Percentiles rank a stretch among this genome's conserved stretches.
These are phyloP conservation scores for Loris lydekkerianus DNA, from an alignment of 2,797 vertebrate genomes.

Conservation along the genomic window DNA sequence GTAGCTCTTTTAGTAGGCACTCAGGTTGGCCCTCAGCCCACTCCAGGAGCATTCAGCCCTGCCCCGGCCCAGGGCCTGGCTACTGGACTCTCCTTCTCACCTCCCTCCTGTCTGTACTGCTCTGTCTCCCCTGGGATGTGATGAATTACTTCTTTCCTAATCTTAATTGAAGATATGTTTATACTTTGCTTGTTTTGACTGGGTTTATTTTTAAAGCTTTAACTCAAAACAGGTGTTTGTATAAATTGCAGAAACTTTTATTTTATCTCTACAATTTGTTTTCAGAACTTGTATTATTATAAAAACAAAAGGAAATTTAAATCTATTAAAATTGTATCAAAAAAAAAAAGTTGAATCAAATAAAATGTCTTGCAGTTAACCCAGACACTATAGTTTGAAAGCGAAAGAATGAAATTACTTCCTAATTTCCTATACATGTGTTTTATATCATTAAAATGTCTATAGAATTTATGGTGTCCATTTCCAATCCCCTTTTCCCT, in stretches of 20 bases:
- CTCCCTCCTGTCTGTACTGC: neutral
- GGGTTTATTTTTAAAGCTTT: constrained; percentile 57
- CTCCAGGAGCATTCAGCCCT: neutral
- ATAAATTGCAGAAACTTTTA: neutral
- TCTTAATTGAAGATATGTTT: neutral
- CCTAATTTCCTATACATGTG: neutral
- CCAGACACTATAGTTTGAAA: neutral
- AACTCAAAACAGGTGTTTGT: neutral
- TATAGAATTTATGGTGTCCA: neutral
- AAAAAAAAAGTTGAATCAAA: neutral
- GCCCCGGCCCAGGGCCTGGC: no score
- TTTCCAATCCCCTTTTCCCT: neutral
- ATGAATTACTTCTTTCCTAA: neutral
- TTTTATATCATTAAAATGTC: neutral
- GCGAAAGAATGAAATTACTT: neutral
- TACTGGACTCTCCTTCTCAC: neutral
- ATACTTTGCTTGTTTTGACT: neutral
- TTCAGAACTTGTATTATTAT: neutral
- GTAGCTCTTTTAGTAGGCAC: neutral
- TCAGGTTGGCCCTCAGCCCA: neutral
- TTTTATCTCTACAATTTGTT: neutral
- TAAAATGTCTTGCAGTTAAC: constrained; percentile 22
- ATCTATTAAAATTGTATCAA: constrained; percentile 9
- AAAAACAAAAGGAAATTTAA: neutral
- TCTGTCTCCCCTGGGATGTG: neutral